phyloP scores from a whole-genome alignment of 2,797 vertebrate genomes.

The Vireo griseus region DNA sequence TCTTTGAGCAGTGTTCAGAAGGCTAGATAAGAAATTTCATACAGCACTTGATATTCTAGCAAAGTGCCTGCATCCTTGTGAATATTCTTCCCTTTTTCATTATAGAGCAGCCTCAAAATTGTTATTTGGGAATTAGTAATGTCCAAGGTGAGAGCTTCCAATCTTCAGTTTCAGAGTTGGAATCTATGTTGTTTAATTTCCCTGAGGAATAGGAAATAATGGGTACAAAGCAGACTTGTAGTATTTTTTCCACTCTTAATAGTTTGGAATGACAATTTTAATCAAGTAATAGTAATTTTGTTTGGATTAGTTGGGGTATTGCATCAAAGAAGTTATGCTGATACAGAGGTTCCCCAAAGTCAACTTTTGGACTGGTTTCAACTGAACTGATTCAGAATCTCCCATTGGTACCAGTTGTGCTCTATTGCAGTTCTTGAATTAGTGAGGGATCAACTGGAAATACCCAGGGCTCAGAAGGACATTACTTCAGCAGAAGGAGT shows the following conservation, averaged over 20 bases:
- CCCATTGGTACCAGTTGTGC: not conserved
- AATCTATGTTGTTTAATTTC: not conserved
- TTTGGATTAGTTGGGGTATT: not conserved
- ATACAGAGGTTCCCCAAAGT: not conserved
- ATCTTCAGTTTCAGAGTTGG: not conserved
- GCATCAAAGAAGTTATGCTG: fast-evolving
- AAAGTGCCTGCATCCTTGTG: not conserved
- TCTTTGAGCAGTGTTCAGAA: not conserved
- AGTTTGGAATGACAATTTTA: not conserved
- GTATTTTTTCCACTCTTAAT: not conserved
- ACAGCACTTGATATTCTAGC: not conserved
- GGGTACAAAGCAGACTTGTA: not conserved
- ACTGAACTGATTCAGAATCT: not conserved
- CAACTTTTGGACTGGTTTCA: not conserved
- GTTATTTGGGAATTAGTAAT: not conserved
- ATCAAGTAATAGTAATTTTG: not conserved
- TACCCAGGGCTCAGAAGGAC: not conserved
- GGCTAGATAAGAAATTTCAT: not conserved
- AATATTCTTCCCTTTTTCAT: not conserved
- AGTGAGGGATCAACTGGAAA: not conserved
- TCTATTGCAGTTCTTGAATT: not conserved
- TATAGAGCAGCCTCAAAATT: not conserved
- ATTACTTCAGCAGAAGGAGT: not conserved
- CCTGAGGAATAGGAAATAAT: not conserved
- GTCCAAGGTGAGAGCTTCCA: not conserved